Evolutionary conservation across 2,888 invertebrate species (phyloP).

Genomic region (Nemotelus nigrinus): DNA sequence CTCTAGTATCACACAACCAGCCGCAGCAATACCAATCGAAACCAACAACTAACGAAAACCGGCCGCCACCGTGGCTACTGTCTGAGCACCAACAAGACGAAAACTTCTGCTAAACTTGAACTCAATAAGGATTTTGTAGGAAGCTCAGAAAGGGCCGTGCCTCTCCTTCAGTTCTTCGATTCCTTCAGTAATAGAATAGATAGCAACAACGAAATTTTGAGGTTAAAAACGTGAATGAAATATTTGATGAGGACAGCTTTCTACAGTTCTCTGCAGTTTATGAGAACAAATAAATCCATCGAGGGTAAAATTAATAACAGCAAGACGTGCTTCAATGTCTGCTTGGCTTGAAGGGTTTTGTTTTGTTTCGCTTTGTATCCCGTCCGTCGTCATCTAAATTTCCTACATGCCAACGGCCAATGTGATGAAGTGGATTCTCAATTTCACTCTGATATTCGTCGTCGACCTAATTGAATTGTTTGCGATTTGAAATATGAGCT

Average conservation of each 20-base stretch:
- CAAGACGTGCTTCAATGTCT: conserved; percentile 33
- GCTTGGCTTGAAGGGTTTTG: not conserved
- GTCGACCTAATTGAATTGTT: too few relatives aligned
- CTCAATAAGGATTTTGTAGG: not conserved
- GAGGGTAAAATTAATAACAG: conserved; percentile 43
- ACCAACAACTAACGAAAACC: not conserved
- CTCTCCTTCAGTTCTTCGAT: not conserved
- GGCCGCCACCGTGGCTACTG: too few relatives aligned
- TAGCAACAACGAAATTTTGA: conserved; percentile 38
- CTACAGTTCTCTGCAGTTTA: conserved; percentile 38
- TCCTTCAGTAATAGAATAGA: conserved; percentile 16
- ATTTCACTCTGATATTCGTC: too few relatives aligned
- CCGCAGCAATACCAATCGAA: conserved; percentile 6
- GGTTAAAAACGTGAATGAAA: conserved; percentile 49
- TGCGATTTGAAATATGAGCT: too few relatives aligned
- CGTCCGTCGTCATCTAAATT: not conserved
- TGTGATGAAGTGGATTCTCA: too few relatives aligned
- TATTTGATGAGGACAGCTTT: conserved; percentile 47
- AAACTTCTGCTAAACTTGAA: not conserved
- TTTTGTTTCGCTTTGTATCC: not conserved
- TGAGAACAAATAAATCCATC: conserved; percentile 44
- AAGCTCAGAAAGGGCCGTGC: not conserved
- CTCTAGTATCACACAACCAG: not conserved
- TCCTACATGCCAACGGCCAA: not conserved
- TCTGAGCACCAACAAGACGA: too few relatives aligned